A percentile compares a stretch with the other conserved stretches of the same genome.
These are phyloP conservation scores for Drosophila tanythrix DNA, from an alignment of 2,888 invertebrate species.

Conservation along the genomic window DNA sequence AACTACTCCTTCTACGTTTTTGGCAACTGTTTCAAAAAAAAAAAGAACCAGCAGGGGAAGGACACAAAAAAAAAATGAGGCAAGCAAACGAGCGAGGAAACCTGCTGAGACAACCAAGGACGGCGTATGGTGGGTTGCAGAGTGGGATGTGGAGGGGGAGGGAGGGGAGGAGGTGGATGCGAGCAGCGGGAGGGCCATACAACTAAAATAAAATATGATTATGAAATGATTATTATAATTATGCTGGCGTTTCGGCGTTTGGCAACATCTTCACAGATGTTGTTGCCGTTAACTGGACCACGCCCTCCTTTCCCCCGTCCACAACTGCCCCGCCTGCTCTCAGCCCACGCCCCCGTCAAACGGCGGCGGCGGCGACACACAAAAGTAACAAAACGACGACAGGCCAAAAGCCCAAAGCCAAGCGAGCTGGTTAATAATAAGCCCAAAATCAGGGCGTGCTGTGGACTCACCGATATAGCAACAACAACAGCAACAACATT, in stretches of 20 bases:
- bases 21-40: conserved; percentile 71
- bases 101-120: conserved; percentile 53
- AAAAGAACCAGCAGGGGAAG: conserved; percentile 12
- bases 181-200: conserved; percentile 61
- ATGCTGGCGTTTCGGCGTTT: conserved; percentile 72
- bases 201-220: conserved; percentile 81
- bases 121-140: conserved; percentile 7
- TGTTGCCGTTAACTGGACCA: conserved; percentile 77
- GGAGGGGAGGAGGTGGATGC: conserved; percentile 18
- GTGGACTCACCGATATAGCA: conserved; percentile 51
- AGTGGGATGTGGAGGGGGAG: neutral
- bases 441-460: conserved; percentile 77
- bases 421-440: conserved; percentile 81
- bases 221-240: conserved; percentile 84
- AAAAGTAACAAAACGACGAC: conserved; percentile 26
- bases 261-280: conserved; percentile 80
- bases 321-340: neutral
- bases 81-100: conserved; percentile 40
- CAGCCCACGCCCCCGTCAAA: conserved; percentile 8
- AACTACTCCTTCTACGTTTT: conserved; percentile 43
- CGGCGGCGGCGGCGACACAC: conserved; percentile 14
- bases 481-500: conserved; percentile 22
- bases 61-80: conserved; percentile 16
- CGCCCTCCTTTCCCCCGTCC: conserved; percentile 38
- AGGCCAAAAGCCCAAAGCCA: conserved; percentile 32